Base-by-base conservation (phyloP, 2,888 invertebrate species). In the Lasioglossum pauxillum region DNA sequence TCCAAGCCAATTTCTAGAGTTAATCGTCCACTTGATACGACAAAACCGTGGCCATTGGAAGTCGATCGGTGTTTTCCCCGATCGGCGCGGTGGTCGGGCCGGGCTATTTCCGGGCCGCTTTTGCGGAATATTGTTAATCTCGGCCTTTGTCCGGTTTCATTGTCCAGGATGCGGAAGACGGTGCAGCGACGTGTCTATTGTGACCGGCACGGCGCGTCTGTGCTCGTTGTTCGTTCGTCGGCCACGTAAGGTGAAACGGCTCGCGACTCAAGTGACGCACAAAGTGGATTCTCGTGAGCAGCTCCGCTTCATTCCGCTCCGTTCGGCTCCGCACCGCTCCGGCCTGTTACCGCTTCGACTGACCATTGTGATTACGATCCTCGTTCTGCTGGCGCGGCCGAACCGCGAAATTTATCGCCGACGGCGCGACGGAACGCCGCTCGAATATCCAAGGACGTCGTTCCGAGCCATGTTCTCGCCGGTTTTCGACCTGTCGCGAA, bases 61-160 rank as follows among this genome's bases (percentile, higher is more conserved):
- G 71, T 71, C 71, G 35, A 75, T 75, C 31, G 41, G 41, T 69
- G 49, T n/a, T 80, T 83, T 84, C 75, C 71, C 49, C 35, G 46
- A n/a, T 44, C 12, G 44, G 12, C 3, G 44, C 44, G 14, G 10
- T 10, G 53, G 53, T n/a, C 16, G 46, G 49, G 49, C 67, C n/a
- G 31, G 38, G 57, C 27, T n/a, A 23, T 53, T 53, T 57, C 69
- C 53, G 27, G 44, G 2, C 74, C 49, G 74, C 60, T 83, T 88
- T 83, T 77, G 81, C 85, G 75, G 83, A 90, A 90, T 90, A 90
- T 90, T 86, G 89, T 87, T 90, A 90, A 90, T 90, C 84, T 79
- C 64, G 74, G 38, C 75, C 82, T 88, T 90, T 90, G 83, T 90
- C 73, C 79, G 27, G 78, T 83, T 78, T 88, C 85, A 86, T 90